Percentiles rank a stretch among this genome's conserved stretches.
Evolutionary conservation across 2,888 invertebrate species (phyloP).

Genomic region (Tillus elongatus): DNA sequence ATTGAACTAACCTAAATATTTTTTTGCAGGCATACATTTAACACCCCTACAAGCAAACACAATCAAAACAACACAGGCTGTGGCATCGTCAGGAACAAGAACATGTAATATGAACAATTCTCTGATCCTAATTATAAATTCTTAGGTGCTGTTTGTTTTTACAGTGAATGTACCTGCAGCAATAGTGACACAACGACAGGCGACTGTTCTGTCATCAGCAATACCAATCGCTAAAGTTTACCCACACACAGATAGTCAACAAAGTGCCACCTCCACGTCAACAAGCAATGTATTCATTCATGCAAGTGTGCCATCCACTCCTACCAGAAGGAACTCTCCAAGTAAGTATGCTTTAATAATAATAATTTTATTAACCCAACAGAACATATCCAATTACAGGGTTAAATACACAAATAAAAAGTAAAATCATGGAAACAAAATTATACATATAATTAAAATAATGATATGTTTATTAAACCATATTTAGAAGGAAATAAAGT

Average conservation of each 20-base stretch:
- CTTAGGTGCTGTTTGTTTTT: too few relatives aligned
- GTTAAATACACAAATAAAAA: too few relatives aligned
- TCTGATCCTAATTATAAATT: too few relatives aligned
- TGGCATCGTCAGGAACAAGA: conserved; percentile 29
- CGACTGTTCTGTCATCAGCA: conserved; percentile 35
- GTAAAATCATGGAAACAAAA: too few relatives aligned
- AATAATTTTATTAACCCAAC: too few relatives aligned
- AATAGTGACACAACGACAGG: conserved; percentile 35
- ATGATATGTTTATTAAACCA: too few relatives aligned
- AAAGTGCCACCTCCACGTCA: conserved; percentile 26
- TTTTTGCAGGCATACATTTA: conserved; percentile 36
- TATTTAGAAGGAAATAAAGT: too few relatives aligned
- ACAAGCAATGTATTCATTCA: conserved; percentile 38
- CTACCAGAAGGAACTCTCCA: conserved; percentile 34
- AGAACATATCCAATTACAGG: too few relatives aligned
- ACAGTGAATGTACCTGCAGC: conserved; percentile 36
- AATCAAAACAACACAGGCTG: conserved; percentile 30
- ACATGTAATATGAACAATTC: too few relatives aligned
- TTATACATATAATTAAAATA: too few relatives aligned
- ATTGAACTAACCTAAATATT: conserved; percentile 8
- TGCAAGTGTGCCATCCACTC: conserved; percentile 32
- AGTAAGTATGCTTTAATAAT: conserved; percentile 32
- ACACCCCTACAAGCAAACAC: conserved; percentile 35
- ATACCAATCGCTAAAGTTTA: conserved; percentile 40
- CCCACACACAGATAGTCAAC: conserved; percentile 32